Base-by-base conservation (phyloP, 2,888 invertebrate genomes). In the Cremastinae sp. region DNA sequence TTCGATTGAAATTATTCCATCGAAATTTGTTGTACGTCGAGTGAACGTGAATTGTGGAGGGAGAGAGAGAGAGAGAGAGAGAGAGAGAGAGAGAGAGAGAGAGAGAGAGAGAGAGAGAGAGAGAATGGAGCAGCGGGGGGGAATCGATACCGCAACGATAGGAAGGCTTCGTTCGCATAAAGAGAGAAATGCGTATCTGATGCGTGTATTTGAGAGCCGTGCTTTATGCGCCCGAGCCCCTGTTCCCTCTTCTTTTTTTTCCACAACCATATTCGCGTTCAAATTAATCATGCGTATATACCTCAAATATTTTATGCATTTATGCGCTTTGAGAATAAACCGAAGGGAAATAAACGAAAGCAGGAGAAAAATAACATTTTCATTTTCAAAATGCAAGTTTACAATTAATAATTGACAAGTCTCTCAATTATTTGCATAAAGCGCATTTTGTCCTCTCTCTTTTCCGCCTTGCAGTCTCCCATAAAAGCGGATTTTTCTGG, bases 1-100 rank as follows among this genome's bases (percentile, higher is more conserved):
- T 65, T 71, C 45, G 61, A 71, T 54, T 71, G 54, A 47, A 71
- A 71, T 71, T 71, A 71, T 71, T 71, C 62, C 47, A 53, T 71
- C 62, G 62, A 71, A 71, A 71, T 71, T n/a, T 71, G 62, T 54
- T 69, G 69, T 61, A 51, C 43, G 61, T 51, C 49, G 58, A 28
- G 51, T 59, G 53, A 70, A 43, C 45, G 59, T 51, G 51, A 59
- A 69, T 69, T 69, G 59, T n/a, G 59, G 20, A 43, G 69, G 51
- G 59, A 28, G 28, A 28, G 28, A 28, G 5, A 3, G 2, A 5
- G 2, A 28, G 28, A 28, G 28, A 28, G 28, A 28, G 28, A 28
- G 5, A 28, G 28, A 28, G 28, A 28, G 28, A 2, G 28, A 28
- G n/a, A n/a, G n/a, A n/a, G n/a, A 28, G 28, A 28, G 28, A 28